These are phyloP conservation scores for Oryzias javanicus DNA, from an alignment of 2,113 vertebrate genomes.

Conservation along the genomic window DNA sequence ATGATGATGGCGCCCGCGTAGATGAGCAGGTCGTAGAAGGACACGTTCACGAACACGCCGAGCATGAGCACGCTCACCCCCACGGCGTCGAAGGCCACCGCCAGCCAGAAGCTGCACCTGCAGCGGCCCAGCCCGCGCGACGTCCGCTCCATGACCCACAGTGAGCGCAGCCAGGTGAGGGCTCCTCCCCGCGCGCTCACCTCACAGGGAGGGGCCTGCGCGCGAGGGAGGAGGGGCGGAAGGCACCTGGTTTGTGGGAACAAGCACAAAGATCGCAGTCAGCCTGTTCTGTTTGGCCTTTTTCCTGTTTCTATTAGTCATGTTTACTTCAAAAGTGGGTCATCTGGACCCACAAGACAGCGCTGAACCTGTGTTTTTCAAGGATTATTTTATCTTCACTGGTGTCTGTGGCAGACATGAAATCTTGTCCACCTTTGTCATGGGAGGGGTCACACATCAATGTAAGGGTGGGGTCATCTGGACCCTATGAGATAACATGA, in stretches of 20 bases:
- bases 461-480: too few relatives aligned
- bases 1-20: conserved; percentile 87
- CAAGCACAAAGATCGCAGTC: too few relatives aligned
- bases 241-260: neutral
- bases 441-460: too few relatives aligned
- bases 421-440: too few relatives aligned
- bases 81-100: conserved; percentile 80
- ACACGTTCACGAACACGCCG: conserved; percentile 76
- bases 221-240: neutral
- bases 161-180: conserved; percentile 52
- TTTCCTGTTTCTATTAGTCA: too few relatives aligned
- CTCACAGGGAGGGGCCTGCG: neutral
- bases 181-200: neutral
- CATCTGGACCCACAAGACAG: too few relatives aligned
- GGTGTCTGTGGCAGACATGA: too few relatives aligned
- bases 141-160: conserved; percentile 36
- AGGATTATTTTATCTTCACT: too few relatives aligned
- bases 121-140: conserved; percentile 80
- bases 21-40: conserved; percentile 87
- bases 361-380: too few relatives aligned
- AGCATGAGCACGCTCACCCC: conserved; percentile 79
- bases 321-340: too few relatives aligned
- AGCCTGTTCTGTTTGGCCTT: too few relatives aligned
- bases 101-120: conserved; percentile 85
- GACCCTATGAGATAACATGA: too few relatives aligned